phyloP scores from a whole-genome alignment of 2,113 vertebrate species.

The Datnioides undecimradiatus region DNA sequence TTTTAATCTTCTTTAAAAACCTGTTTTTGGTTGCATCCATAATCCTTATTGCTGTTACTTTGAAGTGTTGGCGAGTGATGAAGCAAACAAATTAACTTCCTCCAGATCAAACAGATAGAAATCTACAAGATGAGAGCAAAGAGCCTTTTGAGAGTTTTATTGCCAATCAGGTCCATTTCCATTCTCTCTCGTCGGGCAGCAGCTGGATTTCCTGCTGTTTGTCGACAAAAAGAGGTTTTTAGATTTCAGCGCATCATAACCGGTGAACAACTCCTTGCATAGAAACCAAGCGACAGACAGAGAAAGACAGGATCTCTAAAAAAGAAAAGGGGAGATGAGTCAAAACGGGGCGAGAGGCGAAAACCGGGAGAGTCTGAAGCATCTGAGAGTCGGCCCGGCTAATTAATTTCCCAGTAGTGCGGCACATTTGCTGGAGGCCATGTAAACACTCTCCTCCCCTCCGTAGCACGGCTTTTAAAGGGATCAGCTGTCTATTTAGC shows the following conservation, averaged over 20 bases:
- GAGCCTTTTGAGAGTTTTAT: background rate
- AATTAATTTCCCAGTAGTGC: conserved; percentile 70
- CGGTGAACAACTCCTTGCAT: background rate
- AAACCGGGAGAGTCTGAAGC: conserved; percentile 10
- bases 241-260: background rate
- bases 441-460: conserved; percentile 71
- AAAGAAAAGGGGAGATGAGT: background rate
- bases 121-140: background rate
- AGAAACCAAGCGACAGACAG: background rate
- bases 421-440: conserved; percentile 57
- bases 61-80: background rate
- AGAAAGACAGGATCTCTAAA: background rate
- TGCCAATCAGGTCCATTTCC: background rate
- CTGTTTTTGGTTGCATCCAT: background rate
- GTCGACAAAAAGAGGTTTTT: background rate
- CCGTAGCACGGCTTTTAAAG: conserved; percentile 48
- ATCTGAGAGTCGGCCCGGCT: conserved; percentile 45
- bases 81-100: conserved; percentile 14
- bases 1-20: background rate
- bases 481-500: conserved; percentile 73
- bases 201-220: background rate
- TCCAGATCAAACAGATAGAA: background rate
- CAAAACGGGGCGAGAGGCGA: background rate
- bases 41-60: background rate
- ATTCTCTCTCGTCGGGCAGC: background rate